Evolutionary conservation across 2,113 vertebrate genomes (phyloP).

Genomic region (Corvus moneduloides): DNA sequence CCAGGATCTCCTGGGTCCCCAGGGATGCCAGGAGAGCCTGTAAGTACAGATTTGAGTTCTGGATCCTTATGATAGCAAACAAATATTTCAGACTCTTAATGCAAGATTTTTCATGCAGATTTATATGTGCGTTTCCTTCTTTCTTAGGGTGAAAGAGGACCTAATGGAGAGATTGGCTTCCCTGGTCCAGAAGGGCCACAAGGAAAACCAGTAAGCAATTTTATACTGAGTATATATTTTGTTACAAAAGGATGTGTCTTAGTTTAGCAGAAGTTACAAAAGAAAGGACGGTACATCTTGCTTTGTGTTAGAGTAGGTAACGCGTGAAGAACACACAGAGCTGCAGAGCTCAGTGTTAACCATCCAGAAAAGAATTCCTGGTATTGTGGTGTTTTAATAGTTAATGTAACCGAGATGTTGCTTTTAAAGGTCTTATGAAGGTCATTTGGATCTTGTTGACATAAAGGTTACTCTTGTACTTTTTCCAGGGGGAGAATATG

Average conservation of each 20-base stretch:
- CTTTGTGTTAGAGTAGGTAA: neutral
- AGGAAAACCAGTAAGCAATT: slow-evolving; percentile 86
- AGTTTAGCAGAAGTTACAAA: neutral
- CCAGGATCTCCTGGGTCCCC: slow-evolving; percentile 83
- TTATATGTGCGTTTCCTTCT: neutral
- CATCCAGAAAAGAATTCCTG: neutral
- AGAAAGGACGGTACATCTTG: neutral
- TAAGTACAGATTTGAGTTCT: slow-evolving; percentile 73
- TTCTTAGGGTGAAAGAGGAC: slow-evolving; percentile 90
- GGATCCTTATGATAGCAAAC: neutral
- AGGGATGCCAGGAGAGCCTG: slow-evolving; percentile 90
- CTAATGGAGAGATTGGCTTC: slow-evolving; percentile 91
- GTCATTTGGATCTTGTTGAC: neutral
- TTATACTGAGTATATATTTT: neutral
- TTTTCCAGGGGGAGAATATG: neutral
- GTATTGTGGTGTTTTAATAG: neutral
- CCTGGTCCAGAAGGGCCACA: slow-evolving; percentile 92
- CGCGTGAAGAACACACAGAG: neutral
- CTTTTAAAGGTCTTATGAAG: neutral
- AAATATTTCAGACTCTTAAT: neutral
- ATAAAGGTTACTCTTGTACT: neutral
- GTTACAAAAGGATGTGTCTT: neutral
- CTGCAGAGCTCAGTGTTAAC: neutral
- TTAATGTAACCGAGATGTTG: neutral
- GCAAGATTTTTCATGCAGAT: neutral